Evolutionary conservation across 2,113 vertebrate genomes (phyloP).

Genomic region (Pampusana beccarii): DNA sequence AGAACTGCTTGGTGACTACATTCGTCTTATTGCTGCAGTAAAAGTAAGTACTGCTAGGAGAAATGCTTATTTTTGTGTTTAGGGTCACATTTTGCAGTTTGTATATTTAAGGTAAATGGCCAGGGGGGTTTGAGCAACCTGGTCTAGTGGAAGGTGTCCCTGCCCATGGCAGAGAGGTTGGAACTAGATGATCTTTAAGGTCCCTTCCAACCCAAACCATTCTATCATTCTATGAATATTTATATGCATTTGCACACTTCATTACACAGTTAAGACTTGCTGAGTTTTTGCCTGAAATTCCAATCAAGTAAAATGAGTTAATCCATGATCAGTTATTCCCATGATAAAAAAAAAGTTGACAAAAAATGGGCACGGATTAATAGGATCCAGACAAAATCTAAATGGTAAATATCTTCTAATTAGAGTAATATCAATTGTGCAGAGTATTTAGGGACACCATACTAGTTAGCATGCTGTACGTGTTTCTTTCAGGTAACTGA

Average conservation of each 20-base stretch:
- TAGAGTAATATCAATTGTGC: not conserved
- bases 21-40: constrained; percentile 92
- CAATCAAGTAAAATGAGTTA: not conserved
- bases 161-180: too few species aligned
- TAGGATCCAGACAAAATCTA: not conserved
- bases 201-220: too few species aligned
- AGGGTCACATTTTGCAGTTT: not conserved
- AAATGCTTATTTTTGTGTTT: not conserved
- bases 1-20: constrained; percentile 95
- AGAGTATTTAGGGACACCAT: not conserved
- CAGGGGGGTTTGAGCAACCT: not conserved
- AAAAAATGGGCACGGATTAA: not conserved
- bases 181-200: too few species aligned
- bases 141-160: too few species aligned
- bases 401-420: not conserved
- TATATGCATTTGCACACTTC: not conserved
- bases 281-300: not conserved
- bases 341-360: not conserved
- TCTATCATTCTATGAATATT: not conserved
- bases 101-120: not conserved
- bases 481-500: not conserved
- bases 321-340: not conserved
- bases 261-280: not conserved
- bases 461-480: not conserved
- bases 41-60: constrained; percentile 80